Conservation (phyloP, 2,888 invertebrate species). For the Julus scanicus region DNA sequence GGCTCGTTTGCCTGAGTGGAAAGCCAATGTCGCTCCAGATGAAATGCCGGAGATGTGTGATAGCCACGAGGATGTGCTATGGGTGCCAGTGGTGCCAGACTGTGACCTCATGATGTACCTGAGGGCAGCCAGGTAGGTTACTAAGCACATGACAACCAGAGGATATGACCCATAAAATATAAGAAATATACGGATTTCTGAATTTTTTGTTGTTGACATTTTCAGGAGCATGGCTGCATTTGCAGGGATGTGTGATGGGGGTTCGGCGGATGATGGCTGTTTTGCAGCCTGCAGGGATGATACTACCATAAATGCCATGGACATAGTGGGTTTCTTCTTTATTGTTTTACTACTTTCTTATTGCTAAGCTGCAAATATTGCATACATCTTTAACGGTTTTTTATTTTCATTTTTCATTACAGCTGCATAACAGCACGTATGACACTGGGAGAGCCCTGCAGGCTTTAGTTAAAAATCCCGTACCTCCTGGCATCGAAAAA, state of each 20-base stretch:
- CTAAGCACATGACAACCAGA: not conserved
- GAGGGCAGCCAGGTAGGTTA: slow-evolving; percentile 81
- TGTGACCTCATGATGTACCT: slow-evolving; percentile 97
- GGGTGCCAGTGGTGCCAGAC: slow-evolving; percentile 95
- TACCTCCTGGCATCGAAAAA: slow-evolving; percentile 95
- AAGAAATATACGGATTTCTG: not conserved
- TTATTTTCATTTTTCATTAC: slow-evolving; percentile 57
- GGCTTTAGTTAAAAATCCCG: slow-evolving; percentile 95
- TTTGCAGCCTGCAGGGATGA: slow-evolving; percentile 96
- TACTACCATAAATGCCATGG: slow-evolving; percentile 96
- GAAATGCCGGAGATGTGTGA: slow-evolving; percentile 69
- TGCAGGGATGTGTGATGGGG: slow-evolving; percentile 98
- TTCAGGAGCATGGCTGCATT: slow-evolving; percentile 92
- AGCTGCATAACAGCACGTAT: slow-evolving; percentile 95
- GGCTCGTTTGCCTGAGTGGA: slow-evolving; percentile 74
- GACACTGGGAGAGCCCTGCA: slow-evolving; percentile 96
- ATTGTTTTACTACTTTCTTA: not conserved
- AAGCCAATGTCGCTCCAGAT: slow-evolving; percentile 65
- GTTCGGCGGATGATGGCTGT: slow-evolving; percentile 96
- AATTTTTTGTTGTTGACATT: not conserved
- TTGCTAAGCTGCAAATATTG: not conserved
- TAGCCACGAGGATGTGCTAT: slow-evolving; percentile 86
- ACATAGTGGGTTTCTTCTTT: slow-evolving; percentile 75
- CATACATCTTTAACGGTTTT: not conserved
- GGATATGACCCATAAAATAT: not conserved